Evolutionary conservation across 2,888 invertebrate species (phyloP), one percentile per base, ranked within the genome.

Genomic region (Troides oblongomaculatus): DNA sequence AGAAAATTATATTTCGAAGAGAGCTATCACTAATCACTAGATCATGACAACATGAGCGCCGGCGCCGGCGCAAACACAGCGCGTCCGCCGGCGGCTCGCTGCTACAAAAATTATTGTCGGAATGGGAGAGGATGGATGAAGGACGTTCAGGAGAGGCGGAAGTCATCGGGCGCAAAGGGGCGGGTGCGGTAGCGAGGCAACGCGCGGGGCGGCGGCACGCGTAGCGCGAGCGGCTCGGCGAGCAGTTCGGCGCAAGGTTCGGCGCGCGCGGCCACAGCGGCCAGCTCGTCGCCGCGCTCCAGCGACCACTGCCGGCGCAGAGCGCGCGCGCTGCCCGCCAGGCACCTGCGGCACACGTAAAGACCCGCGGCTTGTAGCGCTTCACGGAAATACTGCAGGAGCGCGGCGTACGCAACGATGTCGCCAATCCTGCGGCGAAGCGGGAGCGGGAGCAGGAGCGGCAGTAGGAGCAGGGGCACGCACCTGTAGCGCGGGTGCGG

Each of bases 41-140:
- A 78, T 79, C 79, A 81, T 79, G 76, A 79, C 73, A 74, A 74
- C 72, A 76, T 65, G 72, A 71, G 68, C 70, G 66, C 69, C 69
- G 73, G 63, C 62, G 46, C 66, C 67, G 23, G 5, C 21, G 21
- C 21, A 21, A 12, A 64, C 70, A 60, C 62, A 64, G 71, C 68
- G 62, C 71, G 70, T 68, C 70, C 64, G 64, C 63, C 64, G 66
- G 68, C 71, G 65, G 68, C 61, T 68, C 72, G 76, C 75, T 73
- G 77, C 84, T 87, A 86, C 83, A 72, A 85, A 86, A 86, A 88
- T 89, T 89, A 89, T 89, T 89, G 89, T 89, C 89, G 77, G 77
- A 73, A 72, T 71, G 66, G 64, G 69, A 69, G 68, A 70, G 58
- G 65, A 69, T 68, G 68, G 70, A 56, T 18, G 53, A 65, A 69